These are phyloP conservation scores for Harpegnathos saltator DNA, from an alignment of 1,140 invertebrate species.

Conservation along the genomic window DNA sequence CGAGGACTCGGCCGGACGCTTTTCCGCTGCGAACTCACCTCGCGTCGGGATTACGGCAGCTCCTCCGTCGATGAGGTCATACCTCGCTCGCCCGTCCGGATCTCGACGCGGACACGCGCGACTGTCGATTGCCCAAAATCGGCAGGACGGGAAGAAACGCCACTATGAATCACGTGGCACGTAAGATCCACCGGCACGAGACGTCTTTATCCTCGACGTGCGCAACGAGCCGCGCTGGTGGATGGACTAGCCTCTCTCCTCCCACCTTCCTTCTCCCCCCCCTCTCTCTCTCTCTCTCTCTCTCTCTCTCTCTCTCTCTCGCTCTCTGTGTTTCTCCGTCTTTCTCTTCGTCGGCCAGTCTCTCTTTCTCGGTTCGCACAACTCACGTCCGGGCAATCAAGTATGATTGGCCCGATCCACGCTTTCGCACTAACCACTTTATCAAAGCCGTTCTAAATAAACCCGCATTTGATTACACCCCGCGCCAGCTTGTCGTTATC, in stretches of 20 bases:
- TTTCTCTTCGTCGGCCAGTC: conserved; percentile 53
- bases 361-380: conserved; percentile 65
- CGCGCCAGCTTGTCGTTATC: conserved; percentile 77
- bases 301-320: conserved; percentile 39
- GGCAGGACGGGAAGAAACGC: conserved; percentile 54
- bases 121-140: conserved; percentile 25
- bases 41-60: not conserved
- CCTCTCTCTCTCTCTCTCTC: conserved; percentile 25
- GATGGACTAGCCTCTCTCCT: conserved; percentile 23
- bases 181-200: conserved; percentile 61
- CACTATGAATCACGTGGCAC: conserved; percentile 73
- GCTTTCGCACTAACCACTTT: conserved; percentile 84
- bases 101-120: conserved; percentile 1
- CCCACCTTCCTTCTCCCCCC: conserved; percentile 4
- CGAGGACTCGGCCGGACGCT: not conserved
- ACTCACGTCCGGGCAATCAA: conserved; percentile 84
- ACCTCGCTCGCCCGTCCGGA: not conserved
- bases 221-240: conserved; percentile 44
- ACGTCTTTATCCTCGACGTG: conserved; percentile 70
- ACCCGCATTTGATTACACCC: conserved; percentile 82
- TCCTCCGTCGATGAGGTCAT: not conserved
- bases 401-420: conserved; percentile 84
- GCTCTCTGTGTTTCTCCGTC: not conserved
- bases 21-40: conserved; percentile 13
- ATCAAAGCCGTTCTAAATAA: conserved; percentile 83